Conservation (phyloP, 2,113 vertebrate species). For the Rissa tridactyla region DNA sequence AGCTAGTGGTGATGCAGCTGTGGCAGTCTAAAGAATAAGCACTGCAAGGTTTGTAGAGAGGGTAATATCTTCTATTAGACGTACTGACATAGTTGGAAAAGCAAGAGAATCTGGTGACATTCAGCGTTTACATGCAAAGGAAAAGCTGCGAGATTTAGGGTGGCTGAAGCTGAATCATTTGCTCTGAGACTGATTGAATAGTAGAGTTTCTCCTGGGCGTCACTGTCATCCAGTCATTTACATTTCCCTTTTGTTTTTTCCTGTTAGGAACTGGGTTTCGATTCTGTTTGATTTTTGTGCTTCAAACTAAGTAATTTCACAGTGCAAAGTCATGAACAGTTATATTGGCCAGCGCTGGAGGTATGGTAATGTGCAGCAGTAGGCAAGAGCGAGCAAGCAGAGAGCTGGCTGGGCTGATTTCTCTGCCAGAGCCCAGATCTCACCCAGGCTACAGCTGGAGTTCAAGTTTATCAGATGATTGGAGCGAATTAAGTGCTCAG, state of each 20-base stretch:
- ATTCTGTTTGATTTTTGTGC: not conserved
- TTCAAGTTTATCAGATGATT: not conserved
- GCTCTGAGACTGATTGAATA: not conserved
- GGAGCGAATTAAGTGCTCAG: not conserved
- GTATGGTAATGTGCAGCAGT: not conserved
- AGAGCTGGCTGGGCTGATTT: not conserved
- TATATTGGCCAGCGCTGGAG: not conserved
- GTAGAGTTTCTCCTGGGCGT: not conserved
- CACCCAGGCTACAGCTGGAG: not conserved
- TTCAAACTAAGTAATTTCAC: not conserved
- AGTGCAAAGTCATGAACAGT: not conserved
- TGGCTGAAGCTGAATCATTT: not conserved
- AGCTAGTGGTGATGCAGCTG: rapidly evolving
- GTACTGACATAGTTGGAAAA: not conserved
- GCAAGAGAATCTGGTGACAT: not conserved
- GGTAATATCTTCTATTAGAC: rapidly evolving
- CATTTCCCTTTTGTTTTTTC: not conserved
- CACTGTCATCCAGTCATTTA: not conserved
- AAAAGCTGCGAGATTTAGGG: not conserved
- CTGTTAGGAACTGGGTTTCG: not conserved
- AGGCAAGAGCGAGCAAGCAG: not conserved
- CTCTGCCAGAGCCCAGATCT: not conserved
- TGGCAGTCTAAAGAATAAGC: not conserved
- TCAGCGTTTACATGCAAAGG: not conserved
- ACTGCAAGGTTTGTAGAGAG: not conserved